phyloP scores from a whole-genome alignment of 2,113 vertebrate genomes.

The Beaufortia kweichowensis region DNA sequence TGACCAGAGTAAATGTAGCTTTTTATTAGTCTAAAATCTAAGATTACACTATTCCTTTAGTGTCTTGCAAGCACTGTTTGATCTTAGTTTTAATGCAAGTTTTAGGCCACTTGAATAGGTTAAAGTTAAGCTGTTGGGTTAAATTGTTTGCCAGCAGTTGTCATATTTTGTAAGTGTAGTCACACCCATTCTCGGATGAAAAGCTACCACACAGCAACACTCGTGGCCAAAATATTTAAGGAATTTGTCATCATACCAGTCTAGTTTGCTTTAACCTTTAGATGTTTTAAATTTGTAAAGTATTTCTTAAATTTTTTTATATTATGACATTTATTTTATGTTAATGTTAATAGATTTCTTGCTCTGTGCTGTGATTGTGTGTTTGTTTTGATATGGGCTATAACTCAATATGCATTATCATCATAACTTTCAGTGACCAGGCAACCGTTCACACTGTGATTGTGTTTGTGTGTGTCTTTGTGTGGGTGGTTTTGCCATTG shows the following conservation, averaged over 20 bases:
- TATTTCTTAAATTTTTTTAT: neutral
- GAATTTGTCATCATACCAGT: neutral
- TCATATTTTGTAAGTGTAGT: neutral
- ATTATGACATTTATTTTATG: neutral
- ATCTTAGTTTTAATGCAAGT: neutral
- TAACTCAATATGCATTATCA: constrained; percentile 15
- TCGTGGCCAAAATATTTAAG: neutral
- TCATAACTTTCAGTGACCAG: neutral
- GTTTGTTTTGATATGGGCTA: constrained; percentile 3
- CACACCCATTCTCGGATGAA: neutral
- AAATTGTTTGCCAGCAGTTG: neutral
- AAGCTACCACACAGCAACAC: neutral
- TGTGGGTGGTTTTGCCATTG: constrained; percentile 18
- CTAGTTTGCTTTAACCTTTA: neutral
- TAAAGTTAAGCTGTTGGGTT: neutral
- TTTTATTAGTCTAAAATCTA: neutral
- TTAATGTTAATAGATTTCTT: neutral
- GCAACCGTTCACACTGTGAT: constrained; percentile 24
- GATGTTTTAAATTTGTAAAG: neutral
- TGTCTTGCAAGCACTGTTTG: neutral
- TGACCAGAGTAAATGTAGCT: too few relatives aligned
- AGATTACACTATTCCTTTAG: neutral
- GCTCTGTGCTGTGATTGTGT: neutral
- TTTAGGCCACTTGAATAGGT: neutral
- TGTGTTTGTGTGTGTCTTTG: constrained; percentile 22